These are phyloP conservation scores for Zonitis immaculata DNA, from an alignment of 2,888 invertebrate species.

Conservation along the genomic window DNA sequence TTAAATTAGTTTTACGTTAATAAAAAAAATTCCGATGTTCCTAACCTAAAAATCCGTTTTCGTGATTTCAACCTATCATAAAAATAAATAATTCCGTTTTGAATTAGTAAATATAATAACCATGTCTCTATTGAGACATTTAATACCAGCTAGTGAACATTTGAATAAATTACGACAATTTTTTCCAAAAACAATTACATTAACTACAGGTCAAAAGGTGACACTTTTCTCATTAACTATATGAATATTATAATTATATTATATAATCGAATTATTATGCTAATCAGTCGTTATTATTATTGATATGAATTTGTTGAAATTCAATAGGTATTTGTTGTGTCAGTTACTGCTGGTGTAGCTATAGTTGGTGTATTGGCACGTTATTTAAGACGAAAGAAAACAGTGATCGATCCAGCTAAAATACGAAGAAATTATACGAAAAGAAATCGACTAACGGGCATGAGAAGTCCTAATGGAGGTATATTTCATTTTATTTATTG, in stretches of 20 bases:
- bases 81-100: not conserved
- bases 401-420: slow-evolving; percentile 57
- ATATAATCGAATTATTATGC: not conserved
- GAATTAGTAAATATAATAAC: slow-evolving; percentile 13
- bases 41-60: slow-evolving; percentile 11
- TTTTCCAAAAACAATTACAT: slow-evolving; percentile 47
- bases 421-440: slow-evolving; percentile 56
- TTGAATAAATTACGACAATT: slow-evolving; percentile 54
- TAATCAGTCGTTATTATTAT: slow-evolving; percentile 4
- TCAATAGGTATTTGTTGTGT: slow-evolving; percentile 63
- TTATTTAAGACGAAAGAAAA: slow-evolving; percentile 68
- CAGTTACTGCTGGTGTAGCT: slow-evolving; percentile 72
- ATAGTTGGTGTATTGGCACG: slow-evolving; percentile 79
- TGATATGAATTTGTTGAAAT: slow-evolving; percentile 25
- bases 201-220: slow-evolving; percentile 69
- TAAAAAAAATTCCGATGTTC: not conserved
- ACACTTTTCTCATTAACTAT: slow-evolving; percentile 6
- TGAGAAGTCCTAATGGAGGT: slow-evolving; percentile 66
- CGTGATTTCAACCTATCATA: slow-evolving; percentile 1
- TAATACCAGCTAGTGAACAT: slow-evolving; percentile 54
- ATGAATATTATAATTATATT: slow-evolving; percentile 1
- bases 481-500: no score
- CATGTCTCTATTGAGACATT: slow-evolving; percentile 53
- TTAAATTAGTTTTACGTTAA: not conserved
- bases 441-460: slow-evolving; percentile 56